Conservation (phyloP, 2,888 invertebrate species). For the Heliconius cydno region DNA sequence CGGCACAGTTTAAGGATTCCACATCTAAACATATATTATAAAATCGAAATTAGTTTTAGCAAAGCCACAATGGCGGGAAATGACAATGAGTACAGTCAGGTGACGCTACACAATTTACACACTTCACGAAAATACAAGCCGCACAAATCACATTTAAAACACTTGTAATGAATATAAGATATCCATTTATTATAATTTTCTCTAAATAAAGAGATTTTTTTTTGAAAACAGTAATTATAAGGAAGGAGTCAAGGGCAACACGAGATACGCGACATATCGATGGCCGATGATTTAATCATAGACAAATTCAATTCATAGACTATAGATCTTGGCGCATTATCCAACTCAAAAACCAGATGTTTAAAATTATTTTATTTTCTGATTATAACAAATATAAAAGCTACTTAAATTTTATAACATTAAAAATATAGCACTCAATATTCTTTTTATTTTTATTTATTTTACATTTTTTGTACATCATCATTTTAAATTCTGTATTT, state of each 20-base stretch:
- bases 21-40: slow-evolving; percentile 61
- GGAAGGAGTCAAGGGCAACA: slow-evolving; percentile 78
- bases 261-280: slow-evolving; percentile 69
- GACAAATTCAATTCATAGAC: slow-evolving; percentile 59
- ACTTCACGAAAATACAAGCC: slow-evolving; percentile 55
- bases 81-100: slow-evolving; percentile 83
- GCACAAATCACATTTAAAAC: slow-evolving; percentile 56
- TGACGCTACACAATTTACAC: slow-evolving; percentile 76
- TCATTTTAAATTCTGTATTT: background rate
- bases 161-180: slow-evolving; percentile 50
- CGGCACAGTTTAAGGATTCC: slow-evolving; percentile 59
- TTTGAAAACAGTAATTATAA: slow-evolving; percentile 70
- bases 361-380: background rate
- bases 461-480: background rate
- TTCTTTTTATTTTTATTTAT: background rate
- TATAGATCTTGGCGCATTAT: slow-evolving; percentile 12
- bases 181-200: slow-evolving; percentile 42
- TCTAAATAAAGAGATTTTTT: slow-evolving; percentile 55
- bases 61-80: slow-evolving; percentile 83
- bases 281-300: slow-evolving; percentile 44
- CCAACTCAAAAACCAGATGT: background rate
- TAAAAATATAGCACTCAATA: background rate
- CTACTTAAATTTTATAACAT: background rate
- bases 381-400: background rate
- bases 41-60: slow-evolving; percentile 62